These are phyloP conservation scores for Macaca nemestrina DNA, from an alignment of 2,113 vertebrate genomes.

Conservation along the genomic window DNA sequence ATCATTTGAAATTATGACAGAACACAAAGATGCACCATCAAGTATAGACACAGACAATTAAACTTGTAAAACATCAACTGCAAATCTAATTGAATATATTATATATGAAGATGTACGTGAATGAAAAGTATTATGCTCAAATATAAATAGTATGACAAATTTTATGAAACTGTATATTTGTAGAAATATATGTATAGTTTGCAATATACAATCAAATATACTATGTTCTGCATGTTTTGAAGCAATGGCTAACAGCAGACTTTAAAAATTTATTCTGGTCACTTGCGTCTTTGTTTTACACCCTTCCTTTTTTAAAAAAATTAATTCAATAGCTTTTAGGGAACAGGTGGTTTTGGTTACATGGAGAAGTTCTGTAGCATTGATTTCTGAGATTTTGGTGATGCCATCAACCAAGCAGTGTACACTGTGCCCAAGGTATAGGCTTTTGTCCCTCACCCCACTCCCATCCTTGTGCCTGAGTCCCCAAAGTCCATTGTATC, in stretches of 20 bases:
- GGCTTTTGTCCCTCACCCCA: too few species aligned
- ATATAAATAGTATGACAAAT: neutral
- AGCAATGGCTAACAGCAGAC: neutral
- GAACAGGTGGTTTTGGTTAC: too few species aligned
- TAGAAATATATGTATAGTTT: slow-evolving; percentile 3
- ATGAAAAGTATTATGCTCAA: neutral
- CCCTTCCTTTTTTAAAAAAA: too few species aligned
- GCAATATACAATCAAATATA: slow-evolving; percentile 27
- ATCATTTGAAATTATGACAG: neutral
- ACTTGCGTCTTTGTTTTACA: neutral
- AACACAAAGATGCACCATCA: neutral
- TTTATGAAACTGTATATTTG: neutral
- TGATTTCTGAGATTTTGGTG: too few species aligned
- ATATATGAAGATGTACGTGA: neutral
- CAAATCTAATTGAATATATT: slow-evolving; percentile 18
- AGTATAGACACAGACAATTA: neutral
- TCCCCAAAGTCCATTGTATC: too few species aligned
- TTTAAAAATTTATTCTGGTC: slow-evolving; percentile 51
- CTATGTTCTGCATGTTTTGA: slow-evolving; percentile 52
- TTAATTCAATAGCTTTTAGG: too few species aligned
- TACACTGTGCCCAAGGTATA: too few species aligned
- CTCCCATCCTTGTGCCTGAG: too few species aligned
- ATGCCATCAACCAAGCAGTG: too few species aligned
- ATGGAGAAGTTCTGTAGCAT: too few species aligned
- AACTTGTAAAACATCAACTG: neutral